These are phyloP conservation scores for Heptranchias perlo DNA, from an alignment of 2,113 vertebrate species.

Conservation along the genomic window DNA sequence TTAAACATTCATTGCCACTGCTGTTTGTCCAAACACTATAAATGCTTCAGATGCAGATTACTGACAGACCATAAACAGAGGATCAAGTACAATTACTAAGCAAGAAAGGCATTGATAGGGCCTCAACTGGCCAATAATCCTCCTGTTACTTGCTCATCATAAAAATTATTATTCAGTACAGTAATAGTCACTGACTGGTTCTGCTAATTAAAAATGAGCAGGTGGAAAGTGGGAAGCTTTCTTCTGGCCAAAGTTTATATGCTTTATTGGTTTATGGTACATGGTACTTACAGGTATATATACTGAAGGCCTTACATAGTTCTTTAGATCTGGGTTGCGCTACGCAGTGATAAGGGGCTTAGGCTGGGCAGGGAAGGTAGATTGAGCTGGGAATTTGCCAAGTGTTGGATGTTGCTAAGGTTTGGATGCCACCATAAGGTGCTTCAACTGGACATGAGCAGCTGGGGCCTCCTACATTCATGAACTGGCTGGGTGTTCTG, in stretches of 20 bases:
- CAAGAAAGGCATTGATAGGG: background rate
- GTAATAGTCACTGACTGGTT: background rate
- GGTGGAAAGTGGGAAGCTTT: background rate
- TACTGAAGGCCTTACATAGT: background rate
- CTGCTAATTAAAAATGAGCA: background rate
- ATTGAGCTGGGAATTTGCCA: background rate
- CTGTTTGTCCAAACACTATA: slow-evolving; percentile 20
- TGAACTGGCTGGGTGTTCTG: background rate
- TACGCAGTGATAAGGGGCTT: background rate
- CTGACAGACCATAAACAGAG: background rate
- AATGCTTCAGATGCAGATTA: background rate
- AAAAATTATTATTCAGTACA: background rate
- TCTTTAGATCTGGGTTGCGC: background rate
- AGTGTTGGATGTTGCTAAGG: background rate
- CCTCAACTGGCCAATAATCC: background rate
- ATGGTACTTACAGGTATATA: background rate
- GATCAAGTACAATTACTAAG: background rate
- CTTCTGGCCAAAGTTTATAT: background rate
- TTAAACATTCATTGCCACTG: background rate
- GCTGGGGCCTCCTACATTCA: background rate
- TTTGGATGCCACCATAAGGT: no score
- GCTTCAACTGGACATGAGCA: background rate
- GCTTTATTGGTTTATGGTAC: no score
- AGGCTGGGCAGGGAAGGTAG: background rate
- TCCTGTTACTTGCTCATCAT: background rate